Evolutionary conservation across 2,797 vertebrate genomes (phyloP), one percentile per base, ranked within the genome.

Genomic region (Falco novaeseelandiae): DNA sequence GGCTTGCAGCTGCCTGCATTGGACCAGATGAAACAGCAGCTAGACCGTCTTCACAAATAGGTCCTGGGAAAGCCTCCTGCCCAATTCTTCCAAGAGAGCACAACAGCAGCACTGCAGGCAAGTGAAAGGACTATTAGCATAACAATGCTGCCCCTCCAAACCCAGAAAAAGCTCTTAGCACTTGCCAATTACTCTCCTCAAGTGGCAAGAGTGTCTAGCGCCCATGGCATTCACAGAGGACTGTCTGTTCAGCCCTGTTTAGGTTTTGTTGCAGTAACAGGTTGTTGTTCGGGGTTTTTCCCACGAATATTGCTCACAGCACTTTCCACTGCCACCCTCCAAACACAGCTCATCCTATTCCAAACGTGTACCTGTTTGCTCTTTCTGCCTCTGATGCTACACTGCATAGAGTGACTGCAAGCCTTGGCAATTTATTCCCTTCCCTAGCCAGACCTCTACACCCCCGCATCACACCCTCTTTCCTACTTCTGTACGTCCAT

Each of bases 71-170:
- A 96, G 49, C 38, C 70, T 92, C 54, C 83, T 62, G 38, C 29
- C 46, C 80, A 42, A 0, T 46, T 93, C 83, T 97, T 97, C 96
- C 92, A 85, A 82, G n/a, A 72, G 48, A 59, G n/a, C 57, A 66
- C 49, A 84, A 89, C 62, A 72, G 74, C 73, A 76, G 66, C 86
- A 76, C 73, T 65, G 74, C 72, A 83, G 92, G 67, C 57, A 92
- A 96, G 90, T 86, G 85, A 71, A 88, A 21, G 36, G 83, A 85
- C 52, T 62, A 97, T 98, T 98, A 97, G 76, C 97, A 97, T 98
- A 89, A 98, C 90, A 98, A 97, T 93, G 21, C 27, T 42, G 67
- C 59, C 77, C 85, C 90, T 95, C 92, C 92, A 96, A 97, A 89
- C 57, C 57, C 92, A 82, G 93, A 96, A 95, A 89, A 94, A 96